Evolutionary conservation across 2,113 vertebrate species (phyloP), one percentile per base, ranked within the genome.

Genomic region (Conger conger): DNA sequence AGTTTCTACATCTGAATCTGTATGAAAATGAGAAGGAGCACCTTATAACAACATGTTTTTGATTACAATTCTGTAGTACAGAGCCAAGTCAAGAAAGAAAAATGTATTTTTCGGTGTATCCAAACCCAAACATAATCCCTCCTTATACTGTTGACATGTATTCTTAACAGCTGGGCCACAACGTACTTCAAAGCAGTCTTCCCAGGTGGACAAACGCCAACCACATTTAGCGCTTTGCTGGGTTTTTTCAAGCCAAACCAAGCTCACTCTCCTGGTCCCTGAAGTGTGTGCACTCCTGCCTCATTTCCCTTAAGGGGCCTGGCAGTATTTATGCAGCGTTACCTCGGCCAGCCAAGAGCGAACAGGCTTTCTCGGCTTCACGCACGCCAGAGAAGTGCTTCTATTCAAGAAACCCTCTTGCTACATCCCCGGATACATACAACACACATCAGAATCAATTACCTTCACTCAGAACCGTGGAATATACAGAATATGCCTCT

Each of bases 401-500:
- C 9, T 27, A 35, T 53, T 53, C 6, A 23, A 53, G 42, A 50
- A 9, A 5, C n/a, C 50, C 79, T 4, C 38, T 53, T 33, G 23
- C 79, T 50, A 50, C 79, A 81, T 16, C 18, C 36, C 36, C 15
- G 27, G 36, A 27, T 11, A 23, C 36, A 40, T 4, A 42, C 36
- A 42, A 6, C 3, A 35, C 18, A 33, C 42, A 81, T 53, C 50
- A 0, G 33, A 76, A 33, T 8, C 40, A 42, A 77, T 38, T 37
- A 68, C 83, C 76, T 42, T 78, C 73, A 54, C 76, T 84, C 27
- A 42, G 30, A 76, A 18, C 23, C 76, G 79, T 42, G 76, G 20
- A 45, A 68, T 83, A 76, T 35, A 76, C 45, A 50, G 45, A 9
- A 50, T 35, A 20, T 83, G n/a, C 82, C 38, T 76, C 60, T 76